Evolutionary conservation across 1,140 invertebrate species (phyloP).

Genomic region (Dendroctonus ponderosae): DNA sequence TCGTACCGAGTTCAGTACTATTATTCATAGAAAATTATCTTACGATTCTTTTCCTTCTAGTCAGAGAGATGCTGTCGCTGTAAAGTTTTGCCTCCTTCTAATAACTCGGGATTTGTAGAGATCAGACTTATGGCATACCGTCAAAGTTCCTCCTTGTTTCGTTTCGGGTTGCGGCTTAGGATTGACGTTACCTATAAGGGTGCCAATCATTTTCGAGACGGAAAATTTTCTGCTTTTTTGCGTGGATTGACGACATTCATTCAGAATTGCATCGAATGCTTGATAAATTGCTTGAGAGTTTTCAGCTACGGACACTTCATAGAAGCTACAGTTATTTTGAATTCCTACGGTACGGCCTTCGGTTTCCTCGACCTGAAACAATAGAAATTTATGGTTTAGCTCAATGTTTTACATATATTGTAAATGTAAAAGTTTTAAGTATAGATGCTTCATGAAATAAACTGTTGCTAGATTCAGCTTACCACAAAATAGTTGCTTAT

Average conservation of each 20-base stretch:
- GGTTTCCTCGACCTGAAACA: constrained; percentile 63
- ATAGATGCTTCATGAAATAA: too few relatives aligned
- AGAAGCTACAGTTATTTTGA: constrained; percentile 67
- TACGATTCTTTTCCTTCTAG: constrained; percentile 45
- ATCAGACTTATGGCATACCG: constrained; percentile 59
- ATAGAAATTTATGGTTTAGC: constrained; percentile 1
- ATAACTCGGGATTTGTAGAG: constrained; percentile 57
- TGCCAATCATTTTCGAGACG: constrained; percentile 77
- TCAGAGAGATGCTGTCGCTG: constrained; percentile 59
- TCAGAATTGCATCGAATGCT: constrained; percentile 66
- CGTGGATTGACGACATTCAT: constrained; percentile 59
- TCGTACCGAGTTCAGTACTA: constrained; percentile 14
- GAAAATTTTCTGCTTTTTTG: constrained; percentile 68
- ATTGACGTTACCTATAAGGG: constrained; percentile 62
- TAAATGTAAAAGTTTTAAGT: too few relatives aligned
- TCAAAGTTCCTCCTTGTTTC: constrained; percentile 56
- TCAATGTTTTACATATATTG: too few relatives aligned
- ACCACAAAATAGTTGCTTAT: too few relatives aligned
- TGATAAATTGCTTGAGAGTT: constrained; percentile 68
- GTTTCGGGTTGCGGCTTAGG: constrained; percentile 43
- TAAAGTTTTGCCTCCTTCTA: constrained; percentile 58
- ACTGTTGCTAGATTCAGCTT: too few relatives aligned
- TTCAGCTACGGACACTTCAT: constrained; percentile 75
- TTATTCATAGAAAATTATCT: neutral
- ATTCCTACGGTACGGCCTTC: constrained; percentile 67